Conservation (phyloP, 1,140 invertebrate species). For the Notospermus geniculatus region DNA sequence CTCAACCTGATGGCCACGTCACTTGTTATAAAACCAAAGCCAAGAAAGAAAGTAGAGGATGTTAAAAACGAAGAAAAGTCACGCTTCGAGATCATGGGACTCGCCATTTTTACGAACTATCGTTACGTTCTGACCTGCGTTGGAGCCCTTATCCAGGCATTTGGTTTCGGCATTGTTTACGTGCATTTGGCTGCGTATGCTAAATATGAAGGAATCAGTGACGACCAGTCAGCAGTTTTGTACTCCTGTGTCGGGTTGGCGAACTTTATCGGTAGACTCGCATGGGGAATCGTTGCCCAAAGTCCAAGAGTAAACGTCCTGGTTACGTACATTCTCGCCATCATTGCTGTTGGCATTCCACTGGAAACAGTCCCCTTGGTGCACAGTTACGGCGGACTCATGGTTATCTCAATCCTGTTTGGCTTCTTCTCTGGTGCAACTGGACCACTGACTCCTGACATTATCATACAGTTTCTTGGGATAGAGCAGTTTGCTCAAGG, state of each 20-base stretch:
- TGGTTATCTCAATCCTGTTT: conserved; percentile 20
- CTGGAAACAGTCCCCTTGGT: conserved; percentile 13
- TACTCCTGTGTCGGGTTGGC: conserved; percentile 23
- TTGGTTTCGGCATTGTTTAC: conserved; percentile 22
- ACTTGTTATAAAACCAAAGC: neutral
- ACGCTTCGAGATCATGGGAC: neutral
- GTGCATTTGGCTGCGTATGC: conserved; percentile 22
- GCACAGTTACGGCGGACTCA: conserved; percentile 9
- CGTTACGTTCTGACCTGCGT: conserved; percentile 15
- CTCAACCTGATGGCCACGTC: conserved; percentile 55
- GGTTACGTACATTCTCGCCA: conserved; percentile 20
- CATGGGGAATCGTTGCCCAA: conserved; percentile 17
- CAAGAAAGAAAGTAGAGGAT: conserved; percentile 12
- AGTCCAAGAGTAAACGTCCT: conserved; percentile 13
- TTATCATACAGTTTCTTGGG: conserved; percentile 23
- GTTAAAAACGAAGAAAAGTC: conserved; percentile 9
- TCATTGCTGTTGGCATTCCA: conserved; percentile 18
- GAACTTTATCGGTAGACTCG: conserved; percentile 18
- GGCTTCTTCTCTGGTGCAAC: conserved; percentile 20
- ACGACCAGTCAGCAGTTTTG: conserved; percentile 13
- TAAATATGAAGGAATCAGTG: conserved; percentile 9
- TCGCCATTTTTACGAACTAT: neutral
- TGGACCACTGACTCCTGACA: conserved; percentile 22
- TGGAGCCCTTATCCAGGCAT: conserved; percentile 19
- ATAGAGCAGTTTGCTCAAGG: conserved; percentile 17